A percentile compares a stretch with the other conserved stretches of the same genome.
Conservation (phyloP, 2,888 invertebrate species). For the Sarcophaga subvicina region DNA sequence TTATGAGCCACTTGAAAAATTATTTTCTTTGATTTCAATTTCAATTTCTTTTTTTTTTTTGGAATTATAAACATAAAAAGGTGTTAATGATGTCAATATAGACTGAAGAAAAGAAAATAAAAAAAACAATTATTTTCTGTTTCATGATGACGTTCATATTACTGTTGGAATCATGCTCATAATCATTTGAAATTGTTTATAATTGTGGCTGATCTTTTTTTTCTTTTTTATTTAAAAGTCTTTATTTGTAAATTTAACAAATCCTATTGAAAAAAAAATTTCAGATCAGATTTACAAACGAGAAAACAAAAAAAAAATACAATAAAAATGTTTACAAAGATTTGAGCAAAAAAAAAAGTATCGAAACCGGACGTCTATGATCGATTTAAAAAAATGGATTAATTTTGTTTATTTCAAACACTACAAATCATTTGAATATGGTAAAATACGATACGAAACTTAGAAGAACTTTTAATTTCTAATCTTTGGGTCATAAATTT, state of each 20-base stretch:
- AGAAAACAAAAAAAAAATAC: constrained; percentile 4
- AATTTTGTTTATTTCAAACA: background rate
- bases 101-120: no score
- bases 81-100: no score
- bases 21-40: no score
- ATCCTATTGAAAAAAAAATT: constrained; percentile 17
- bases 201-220: background rate
- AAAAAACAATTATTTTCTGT: no score
- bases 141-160: background rate
- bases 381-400: constrained; percentile 14
- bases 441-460: background rate
- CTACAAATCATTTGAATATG: background rate
- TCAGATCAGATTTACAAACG: constrained; percentile 10
- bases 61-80: no score
- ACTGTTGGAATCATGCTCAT: constrained; percentile 7
- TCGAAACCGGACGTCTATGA: constrained; percentile 20
- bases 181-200: constrained; percentile 44
- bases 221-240: background rate
- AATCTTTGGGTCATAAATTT: no score
- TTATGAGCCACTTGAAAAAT: no score
- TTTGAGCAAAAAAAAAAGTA: background rate
- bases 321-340: background rate
- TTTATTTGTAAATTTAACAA: background rate
- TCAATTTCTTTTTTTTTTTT: no score
- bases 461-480: no score